phyloP scores from a whole-genome alignment of 2,888 invertebrate species.

The Laothoe populi region DNA sequence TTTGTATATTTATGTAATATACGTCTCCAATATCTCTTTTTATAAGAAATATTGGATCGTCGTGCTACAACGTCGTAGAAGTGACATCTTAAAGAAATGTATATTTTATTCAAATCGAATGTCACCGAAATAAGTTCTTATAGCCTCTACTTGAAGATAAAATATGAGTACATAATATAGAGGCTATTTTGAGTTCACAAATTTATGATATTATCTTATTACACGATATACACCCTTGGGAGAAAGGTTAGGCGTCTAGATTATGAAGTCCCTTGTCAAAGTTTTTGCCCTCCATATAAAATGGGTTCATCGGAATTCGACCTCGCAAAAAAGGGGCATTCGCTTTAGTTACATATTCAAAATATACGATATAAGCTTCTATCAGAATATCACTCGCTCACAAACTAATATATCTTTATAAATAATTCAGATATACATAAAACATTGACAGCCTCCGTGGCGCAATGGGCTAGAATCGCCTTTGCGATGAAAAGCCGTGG shows the following conservation, averaged over 20 bases:
- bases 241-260: constrained; percentile 33
- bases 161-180: background rate
- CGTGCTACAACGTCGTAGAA: constrained; percentile 1
- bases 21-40: no score
- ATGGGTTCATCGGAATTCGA: constrained; percentile 34
- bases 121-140: constrained; percentile 1
- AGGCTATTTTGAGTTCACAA: background rate
- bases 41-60: no score
- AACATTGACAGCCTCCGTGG: no score
- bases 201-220: constrained; percentile 15
- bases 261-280: constrained; percentile 41
- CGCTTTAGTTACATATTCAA: background rate
- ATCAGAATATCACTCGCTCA: background rate
- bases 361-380: background rate
- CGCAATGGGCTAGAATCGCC: no score
- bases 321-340: constrained; percentile 16
- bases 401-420: background rate
- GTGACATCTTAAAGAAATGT: background rate
- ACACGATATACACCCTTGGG: constrained; percentile 24
- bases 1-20: no score
- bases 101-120: constrained; percentile 16
- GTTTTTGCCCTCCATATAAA: constrained; percentile 38
- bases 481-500: no score
- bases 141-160: background rate
- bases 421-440: no score